phyloP scores from a whole-genome alignment of 2,888 invertebrate genomes.

The Prostheceraeus crozeri region DNA sequence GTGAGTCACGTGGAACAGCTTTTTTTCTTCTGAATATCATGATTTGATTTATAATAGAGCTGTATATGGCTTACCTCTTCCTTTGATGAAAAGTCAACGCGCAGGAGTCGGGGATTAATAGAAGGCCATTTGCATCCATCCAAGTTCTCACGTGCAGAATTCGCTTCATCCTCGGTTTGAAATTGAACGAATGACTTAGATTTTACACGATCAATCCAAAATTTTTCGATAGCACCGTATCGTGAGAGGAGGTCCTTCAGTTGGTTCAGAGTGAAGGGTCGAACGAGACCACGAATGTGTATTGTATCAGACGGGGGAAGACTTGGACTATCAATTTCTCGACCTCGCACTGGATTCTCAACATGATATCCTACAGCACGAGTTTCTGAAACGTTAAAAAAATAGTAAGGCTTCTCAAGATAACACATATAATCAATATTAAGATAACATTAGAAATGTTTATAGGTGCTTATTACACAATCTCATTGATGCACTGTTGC shows the following conservation, averaged over 20 bases:
- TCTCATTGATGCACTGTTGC: too few relatives aligned
- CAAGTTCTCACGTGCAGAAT: background rate
- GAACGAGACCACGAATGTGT: constrained; percentile 9
- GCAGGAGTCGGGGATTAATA: background rate
- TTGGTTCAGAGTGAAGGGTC: constrained; percentile 18
- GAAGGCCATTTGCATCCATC: constrained; percentile 19
- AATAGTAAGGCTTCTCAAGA: too few relatives aligned
- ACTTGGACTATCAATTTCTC: background rate
- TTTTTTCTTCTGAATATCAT: too few relatives aligned
- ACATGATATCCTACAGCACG: constrained; percentile 11
- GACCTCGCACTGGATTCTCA: constrained; percentile 10
- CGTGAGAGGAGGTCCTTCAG: constrained; percentile 12
- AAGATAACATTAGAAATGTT: too few relatives aligned
- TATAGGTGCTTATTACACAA: too few relatives aligned
- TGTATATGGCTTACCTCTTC: too few relatives aligned
- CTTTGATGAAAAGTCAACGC: background rate
- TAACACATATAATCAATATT: too few relatives aligned
- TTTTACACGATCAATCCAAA: constrained; percentile 26
- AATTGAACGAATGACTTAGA: constrained; percentile 22
- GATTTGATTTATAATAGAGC: too few relatives aligned
- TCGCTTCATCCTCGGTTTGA: background rate
- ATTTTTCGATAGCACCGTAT: background rate
- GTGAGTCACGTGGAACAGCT: too few relatives aligned
- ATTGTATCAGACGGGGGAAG: background rate
- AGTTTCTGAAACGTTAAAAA: constrained; percentile 29